Base-by-base conservation (phyloP, 2,888 invertebrate genomes). In the Ornithoptera alexandrae region DNA sequence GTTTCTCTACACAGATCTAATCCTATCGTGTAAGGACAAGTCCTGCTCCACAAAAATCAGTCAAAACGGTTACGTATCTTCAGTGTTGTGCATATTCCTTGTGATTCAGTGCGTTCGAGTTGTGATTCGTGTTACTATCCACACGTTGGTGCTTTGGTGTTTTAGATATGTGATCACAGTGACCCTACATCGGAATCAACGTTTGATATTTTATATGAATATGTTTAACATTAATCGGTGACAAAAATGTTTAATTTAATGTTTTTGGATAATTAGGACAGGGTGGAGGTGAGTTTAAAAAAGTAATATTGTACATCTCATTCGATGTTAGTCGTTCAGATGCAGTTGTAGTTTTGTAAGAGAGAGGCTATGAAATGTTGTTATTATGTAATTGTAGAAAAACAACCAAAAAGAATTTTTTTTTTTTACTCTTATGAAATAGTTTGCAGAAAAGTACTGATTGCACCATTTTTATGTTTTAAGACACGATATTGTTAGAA, bases 1-100 rank as follows among this genome's bases (percentile, higher is more conserved):
- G 97, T 81, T 95, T 97, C 93, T 96, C 96, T 85, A 96, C 96
- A 73, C 96, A 96, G 93, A 96, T 97, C 92, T 97, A 95, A 94
- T 80, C 68, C 24, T 74, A 72, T 67, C 66, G 60, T 72, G 65
- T 73, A 69, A 69, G 73, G 72, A 74, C 70, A 69, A 73, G 70
- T 71, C 75, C 76, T 76, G 75, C 76, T 78, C 73, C 72, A 70
- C 74, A 65, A 73, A 72, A 75, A 73, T 73, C 72, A 65, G 36
- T 69, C n/a, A 42, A 60, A 65, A 65, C 56, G 42, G 15, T 68
- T 17, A 61, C 60, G 56, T 42, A 79, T 80, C 81, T 81, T 76
- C 81, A 78, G 80, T 78, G 81, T 82, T 83, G 82, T 84, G 83
- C 76, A 79, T 78, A 78, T 63, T 56, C 50, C 62, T 72, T 70